These are phyloP conservation scores for Papilio demoleus DNA, from an alignment of 2,888 invertebrate species.

Conservation along the genomic window DNA sequence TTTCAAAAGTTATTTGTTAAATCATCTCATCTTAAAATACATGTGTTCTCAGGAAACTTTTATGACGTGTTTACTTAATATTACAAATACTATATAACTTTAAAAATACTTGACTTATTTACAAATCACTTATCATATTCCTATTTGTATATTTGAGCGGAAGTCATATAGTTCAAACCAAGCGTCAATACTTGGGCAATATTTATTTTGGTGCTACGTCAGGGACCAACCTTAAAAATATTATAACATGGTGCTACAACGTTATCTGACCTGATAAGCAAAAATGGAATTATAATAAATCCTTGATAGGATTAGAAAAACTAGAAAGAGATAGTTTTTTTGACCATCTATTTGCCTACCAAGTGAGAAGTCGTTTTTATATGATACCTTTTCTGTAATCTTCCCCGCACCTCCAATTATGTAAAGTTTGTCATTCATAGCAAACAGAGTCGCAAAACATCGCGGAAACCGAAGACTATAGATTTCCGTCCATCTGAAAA, in stretches of 20 bases:
- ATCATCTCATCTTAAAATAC: neutral
- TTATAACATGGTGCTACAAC: neutral
- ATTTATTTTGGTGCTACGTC: constrained; percentile 2
- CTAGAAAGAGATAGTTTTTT: too few relatives aligned
- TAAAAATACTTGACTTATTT: neutral
- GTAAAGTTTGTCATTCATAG: constrained; percentile 85
- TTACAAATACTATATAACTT: neutral
- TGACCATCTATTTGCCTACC: too few relatives aligned
- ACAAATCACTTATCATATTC: too few relatives aligned
- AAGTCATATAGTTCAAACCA: constrained; percentile 19
- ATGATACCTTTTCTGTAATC: constrained; percentile 73
- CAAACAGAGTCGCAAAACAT: constrained; percentile 80
- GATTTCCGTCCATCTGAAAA: constrained; percentile 83
- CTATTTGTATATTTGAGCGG: constrained; percentile 22
- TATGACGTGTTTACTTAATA: neutral
- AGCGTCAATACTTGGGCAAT: constrained; percentile 20
- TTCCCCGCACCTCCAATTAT: constrained; percentile 87
- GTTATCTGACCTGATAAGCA: neutral
- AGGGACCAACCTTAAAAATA: constrained; percentile 2
- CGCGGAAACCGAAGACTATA: constrained; percentile 80
- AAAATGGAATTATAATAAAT: neutral
- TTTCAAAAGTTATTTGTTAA: too few relatives aligned
- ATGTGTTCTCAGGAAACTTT: neutral
- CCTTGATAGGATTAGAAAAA: too few relatives aligned
- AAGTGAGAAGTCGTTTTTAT: too few relatives aligned